Base-by-base conservation (phyloP, 2,888 invertebrate genomes). In the Linnaemya tessellans region DNA sequence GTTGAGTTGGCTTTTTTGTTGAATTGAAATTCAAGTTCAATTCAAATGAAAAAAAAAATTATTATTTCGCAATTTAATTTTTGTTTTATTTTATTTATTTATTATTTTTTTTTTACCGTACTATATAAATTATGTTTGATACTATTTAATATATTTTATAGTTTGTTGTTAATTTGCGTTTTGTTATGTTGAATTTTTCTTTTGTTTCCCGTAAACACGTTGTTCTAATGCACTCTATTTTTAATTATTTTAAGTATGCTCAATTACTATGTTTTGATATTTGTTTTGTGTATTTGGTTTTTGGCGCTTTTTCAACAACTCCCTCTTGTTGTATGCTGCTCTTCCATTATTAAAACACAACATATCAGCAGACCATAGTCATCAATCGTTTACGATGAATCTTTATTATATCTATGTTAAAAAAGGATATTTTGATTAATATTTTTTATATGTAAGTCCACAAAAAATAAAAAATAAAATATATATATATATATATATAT, bases 231-330 rank as follows among this genome's bases (percentile, higher is more conserved):
- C 62, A 75, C 56, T 58, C 7, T 20, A 20, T 4, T 71, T 35
- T 18, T 41, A 41, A 1, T 43, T 49, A 60, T 20, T 60, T 15
- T n/a, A 49, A 56, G 65, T 67, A 60, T 41, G 46, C 38, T 82
- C 54, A 56, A 77, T n/a, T n/a, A 70, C 70, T 70, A 77, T 38
- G 18, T 75, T n/a, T 20, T 70, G 56, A 9, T 64, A 49, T 65
- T 64, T 54, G 65, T 43, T 80, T 64, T 71, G 62, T 75, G 62
- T 38, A 82, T 82, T 75, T 73, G 54, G 56, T 75, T 43, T 79
- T 75, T 82, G 82, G 82, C 75, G 85, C 79, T 85, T 80, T 70
- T 82, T 85, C 79, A 82, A 82, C 85, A 85, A 85, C 85, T 82
- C 81, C 82, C 64, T 71, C 82, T 82, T 65, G 82, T 85, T 82